Conservation (phyloP, 2,888 invertebrate genomes). For the Trilocha varians region DNA sequence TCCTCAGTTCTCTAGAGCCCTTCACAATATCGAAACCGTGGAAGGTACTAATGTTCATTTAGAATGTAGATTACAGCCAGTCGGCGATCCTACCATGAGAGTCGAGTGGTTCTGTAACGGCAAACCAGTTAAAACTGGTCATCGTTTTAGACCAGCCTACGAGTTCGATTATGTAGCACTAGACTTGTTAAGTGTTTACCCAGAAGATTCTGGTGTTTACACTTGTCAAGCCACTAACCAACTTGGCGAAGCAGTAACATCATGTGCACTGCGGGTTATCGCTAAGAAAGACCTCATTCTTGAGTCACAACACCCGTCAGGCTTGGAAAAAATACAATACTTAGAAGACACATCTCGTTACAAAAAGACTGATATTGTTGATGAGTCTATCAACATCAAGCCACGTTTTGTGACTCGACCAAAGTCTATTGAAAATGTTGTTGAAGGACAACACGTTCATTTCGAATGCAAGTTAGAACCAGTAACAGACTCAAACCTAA, state of each 20-base stretch:
- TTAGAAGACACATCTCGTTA: slow-evolving; percentile 90
- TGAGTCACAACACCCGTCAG: slow-evolving; percentile 92
- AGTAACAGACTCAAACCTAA: slow-evolving; percentile 95
- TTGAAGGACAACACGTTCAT: slow-evolving; percentile 94
- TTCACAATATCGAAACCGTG: slow-evolving; percentile 91
- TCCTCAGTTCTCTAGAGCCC: slow-evolving; percentile 88
- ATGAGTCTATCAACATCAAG: slow-evolving; percentile 86
- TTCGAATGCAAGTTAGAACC: slow-evolving; percentile 98
- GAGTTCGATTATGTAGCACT: slow-evolving; percentile 98
- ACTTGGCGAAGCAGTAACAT: slow-evolving; percentile 94
- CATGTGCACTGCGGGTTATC: slow-evolving; percentile 90
- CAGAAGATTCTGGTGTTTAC: slow-evolving; percentile 97
- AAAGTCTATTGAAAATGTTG: slow-evolving; percentile 87
- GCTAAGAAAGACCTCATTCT: slow-evolving; percentile 90
- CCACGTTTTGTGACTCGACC: slow-evolving; percentile 91
- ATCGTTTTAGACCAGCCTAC: slow-evolving; percentile 95
- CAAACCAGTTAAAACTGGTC: slow-evolving; percentile 90
- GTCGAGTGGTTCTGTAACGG: slow-evolving; percentile 98
- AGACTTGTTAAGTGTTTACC: slow-evolving; percentile 95
- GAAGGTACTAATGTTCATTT: slow-evolving; percentile 94
- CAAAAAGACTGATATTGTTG: slow-evolving; percentile 85
- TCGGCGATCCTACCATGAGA: slow-evolving; percentile 92
- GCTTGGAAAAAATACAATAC: slow-evolving; percentile 92
- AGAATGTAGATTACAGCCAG: slow-evolving; percentile 92
- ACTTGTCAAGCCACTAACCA: slow-evolving; percentile 96